Conservation (phyloP, 1,140 invertebrate species). For the Heterodera schachtii region DNA sequence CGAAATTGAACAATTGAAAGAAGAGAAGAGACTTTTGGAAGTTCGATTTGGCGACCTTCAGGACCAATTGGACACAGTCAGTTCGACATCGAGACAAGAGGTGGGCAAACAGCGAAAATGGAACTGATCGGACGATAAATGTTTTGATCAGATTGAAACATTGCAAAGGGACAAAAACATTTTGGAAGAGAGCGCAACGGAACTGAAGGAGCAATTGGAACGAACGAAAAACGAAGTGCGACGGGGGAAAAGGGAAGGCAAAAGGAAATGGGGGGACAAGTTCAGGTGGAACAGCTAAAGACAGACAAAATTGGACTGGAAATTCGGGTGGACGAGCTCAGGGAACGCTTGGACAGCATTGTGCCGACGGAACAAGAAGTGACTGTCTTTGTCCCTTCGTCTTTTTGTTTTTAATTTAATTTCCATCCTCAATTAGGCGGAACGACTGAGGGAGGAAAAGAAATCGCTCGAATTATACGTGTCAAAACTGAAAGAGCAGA, state of each 20-base stretch:
- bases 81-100: background rate
- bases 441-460: conserved; percentile 29
- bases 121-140: background rate
- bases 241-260: background rate
- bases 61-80: background rate
- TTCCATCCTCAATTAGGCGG: conserved; percentile 15
- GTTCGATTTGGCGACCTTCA: conserved; percentile 6
- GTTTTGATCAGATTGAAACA: conserved; percentile 10
- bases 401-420: background rate
- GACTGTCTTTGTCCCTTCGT: background rate
- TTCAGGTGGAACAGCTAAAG: conserved; percentile 17
- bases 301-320: conserved; percentile 7
- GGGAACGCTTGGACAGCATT: conserved; percentile 3
- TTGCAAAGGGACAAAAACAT: conserved; percentile 12
- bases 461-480: conserved; percentile 20
- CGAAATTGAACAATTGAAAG: conserved; percentile 7
- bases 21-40: conserved; percentile 19
- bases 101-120: background rate
- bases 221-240: background rate
- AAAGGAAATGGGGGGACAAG: background rate
- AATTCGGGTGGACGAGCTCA: background rate
- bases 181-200: background rate
- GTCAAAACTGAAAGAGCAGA: conserved; percentile 29
- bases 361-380: background rate
- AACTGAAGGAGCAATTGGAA: background rate